Base-by-base conservation (phyloP, 2,888 invertebrate genomes). In the Slavum lentiscoides region DNA sequence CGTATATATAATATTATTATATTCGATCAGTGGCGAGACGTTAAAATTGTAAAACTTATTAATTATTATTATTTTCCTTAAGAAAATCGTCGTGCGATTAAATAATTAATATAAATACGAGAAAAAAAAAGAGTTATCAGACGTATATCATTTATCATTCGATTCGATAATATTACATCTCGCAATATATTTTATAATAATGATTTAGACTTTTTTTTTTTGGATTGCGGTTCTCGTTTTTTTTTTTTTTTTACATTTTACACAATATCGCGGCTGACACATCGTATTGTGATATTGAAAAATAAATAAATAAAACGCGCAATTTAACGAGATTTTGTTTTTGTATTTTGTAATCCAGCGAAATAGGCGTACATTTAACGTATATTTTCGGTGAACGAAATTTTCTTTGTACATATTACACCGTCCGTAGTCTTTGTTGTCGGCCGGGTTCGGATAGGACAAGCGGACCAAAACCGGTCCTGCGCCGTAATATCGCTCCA, bases 391-490 rank as follows among this genome's bases (percentile, higher is more conserved):
- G 62, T 49, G n/a, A 30, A 74, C 74, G 62, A 74, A 64, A 74
- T 74, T 62, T 49, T 53, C 55, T 74, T 49, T n/a, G 62, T 30
- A 13, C n/a, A n/a, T 53, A 62, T 62, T 53, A 49, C 73, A 39
- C 49, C 73, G 73, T n/a, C 8, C 8, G 9, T 23, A 43, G 43
- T 70, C 73, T 74, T 53, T 64, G 53, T 74, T 37, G 64, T 64
- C 11, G n/a, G 64, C 1, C 53, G 64, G 1, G 49, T 49, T 49
- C n/a, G 64, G 62, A 37, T 64, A 53, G 64, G 21, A n/a, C 49
- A 74, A 43, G 49, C n/a, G 21, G 30, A 64, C 74, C 37, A 74
- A 5, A 74, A 74, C 74, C 74, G 74, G 74, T 74, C 74, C 15
- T 17, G 0, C 30, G 30, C 30, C 30, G 19, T 17, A 13, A 53